These are phyloP conservation scores for Galeruca laticollis DNA, from an alignment of 2,888 invertebrate species.

Conservation along the genomic window DNA sequence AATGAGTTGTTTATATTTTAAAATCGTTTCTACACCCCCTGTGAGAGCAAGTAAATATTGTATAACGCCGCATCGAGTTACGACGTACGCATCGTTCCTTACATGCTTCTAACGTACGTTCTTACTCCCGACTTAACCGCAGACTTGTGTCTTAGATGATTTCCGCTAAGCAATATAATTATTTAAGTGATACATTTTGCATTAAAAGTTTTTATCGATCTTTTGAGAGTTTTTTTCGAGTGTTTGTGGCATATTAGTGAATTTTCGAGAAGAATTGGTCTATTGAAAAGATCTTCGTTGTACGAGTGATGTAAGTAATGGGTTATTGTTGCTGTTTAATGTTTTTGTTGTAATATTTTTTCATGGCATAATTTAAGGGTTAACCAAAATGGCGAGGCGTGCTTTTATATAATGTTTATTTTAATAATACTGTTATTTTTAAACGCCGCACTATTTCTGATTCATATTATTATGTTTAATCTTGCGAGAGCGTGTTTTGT, in stretches of 20 bases:
- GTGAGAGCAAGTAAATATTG: slow-evolving; percentile 63
- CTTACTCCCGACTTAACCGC: slow-evolving; percentile 57
- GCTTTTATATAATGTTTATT: slow-evolving; percentile 58
- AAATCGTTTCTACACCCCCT: slow-evolving; percentile 64
- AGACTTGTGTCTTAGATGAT: slow-evolving; percentile 61
- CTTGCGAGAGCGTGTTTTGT: slow-evolving; percentile 29
- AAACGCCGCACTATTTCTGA: slow-evolving; percentile 33
- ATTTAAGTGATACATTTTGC: slow-evolving; percentile 68
- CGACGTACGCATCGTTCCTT: slow-evolving; percentile 60
- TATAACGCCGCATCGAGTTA: slow-evolving; percentile 54
- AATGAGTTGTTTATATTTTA: slow-evolving; percentile 60
- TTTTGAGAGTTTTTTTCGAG: slow-evolving; percentile 61
- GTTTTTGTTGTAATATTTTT: slow-evolving; percentile 63
- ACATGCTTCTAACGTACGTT: slow-evolving; percentile 58
- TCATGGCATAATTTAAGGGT: slow-evolving; percentile 64
- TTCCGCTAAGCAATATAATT: slow-evolving; percentile 65
- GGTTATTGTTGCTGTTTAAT: slow-evolving; percentile 52
- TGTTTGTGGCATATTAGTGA: slow-evolving; percentile 55
- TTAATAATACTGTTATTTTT: slow-evolving; percentile 52
- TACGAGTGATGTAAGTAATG: slow-evolving; percentile 40
- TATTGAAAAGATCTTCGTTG: slow-evolving; percentile 42
- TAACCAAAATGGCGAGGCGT: slow-evolving; percentile 67
- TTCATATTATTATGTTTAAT: slow-evolving; percentile 36
- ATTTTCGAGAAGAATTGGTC: slow-evolving; percentile 53
- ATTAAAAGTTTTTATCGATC: slow-evolving; percentile 68